Evolutionary conservation across 1,140 invertebrate species (phyloP).

Genomic region (Heliconius hermathena): DNA sequence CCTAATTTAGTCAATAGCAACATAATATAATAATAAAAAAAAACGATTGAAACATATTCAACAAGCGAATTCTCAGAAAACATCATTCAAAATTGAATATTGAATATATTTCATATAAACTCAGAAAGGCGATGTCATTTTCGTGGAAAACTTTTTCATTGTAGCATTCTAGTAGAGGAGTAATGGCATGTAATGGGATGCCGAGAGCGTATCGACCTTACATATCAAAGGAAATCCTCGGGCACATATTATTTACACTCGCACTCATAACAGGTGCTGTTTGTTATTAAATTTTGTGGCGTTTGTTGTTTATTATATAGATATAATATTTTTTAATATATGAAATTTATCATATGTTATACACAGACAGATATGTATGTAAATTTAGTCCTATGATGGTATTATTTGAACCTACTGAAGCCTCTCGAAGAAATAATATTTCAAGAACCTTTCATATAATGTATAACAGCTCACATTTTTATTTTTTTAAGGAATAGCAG

Average conservation of each 20-base stretch:
- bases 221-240: conserved; percentile 18
- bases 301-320: background rate
- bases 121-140: background rate
- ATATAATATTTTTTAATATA: too few relatives aligned
- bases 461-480: too few relatives aligned
- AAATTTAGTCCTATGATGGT: too few relatives aligned
- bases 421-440: too few relatives aligned
- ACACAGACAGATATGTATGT: too few relatives aligned
- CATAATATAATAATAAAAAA: too few relatives aligned
- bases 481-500: too few relatives aligned
- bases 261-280: background rate
- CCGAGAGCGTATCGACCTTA: background rate
- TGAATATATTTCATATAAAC: background rate
- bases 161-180: background rate
- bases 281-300: background rate
- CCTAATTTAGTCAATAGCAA: too few relatives aligned
- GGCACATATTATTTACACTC: background rate
- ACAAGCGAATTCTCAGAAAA: background rate
- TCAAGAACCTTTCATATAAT: too few relatives aligned
- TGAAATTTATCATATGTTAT: too few relatives aligned
- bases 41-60: background rate
- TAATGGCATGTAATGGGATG: conserved; percentile 4
- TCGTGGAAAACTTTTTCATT: conserved; percentile 1
- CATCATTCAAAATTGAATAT: background rate
- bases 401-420: too few relatives aligned